Evolutionary conservation across 2,797 vertebrate genomes (phyloP), one percentile per base, ranked within the genome.

Genomic region (Odontamblyopus rebecca): DNA sequence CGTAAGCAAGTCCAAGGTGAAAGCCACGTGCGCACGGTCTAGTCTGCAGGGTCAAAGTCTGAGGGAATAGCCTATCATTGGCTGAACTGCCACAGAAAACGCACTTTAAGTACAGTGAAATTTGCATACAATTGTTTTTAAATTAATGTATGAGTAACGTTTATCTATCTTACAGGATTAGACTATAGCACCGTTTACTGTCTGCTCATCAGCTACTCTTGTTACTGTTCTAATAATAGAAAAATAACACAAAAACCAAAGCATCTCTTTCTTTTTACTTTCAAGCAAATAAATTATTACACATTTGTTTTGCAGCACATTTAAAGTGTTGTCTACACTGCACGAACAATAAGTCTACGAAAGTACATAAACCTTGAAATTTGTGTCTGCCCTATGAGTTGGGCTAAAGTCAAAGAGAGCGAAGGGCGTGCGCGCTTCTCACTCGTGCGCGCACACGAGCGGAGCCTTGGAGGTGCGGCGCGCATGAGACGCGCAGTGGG

Each of bases 401-500:
- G 56, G 74, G 35, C 44, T 78, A 76, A 80, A 89, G 82, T 88
- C 83, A 88, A 80, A 82, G 64, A 62, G 82, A 82, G 77, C 68
- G 60, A 80, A 80, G 82, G 78, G 74, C 76, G 62, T 44, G 59
- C 73, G 30, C 61, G 61, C 69, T 26, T 0, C 23, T 13, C 41
- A 7, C 65, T 16, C 61, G 23, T 72, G 57, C 74, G 60, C 63
- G 64, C 59, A 61, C 68, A 67, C 62, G 65, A 67, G 63, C 74
- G 50, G 62, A 75, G 82, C 90, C 89, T 90, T 90, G 83, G 88
- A 92, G 91, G 86, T 90, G 88, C 89, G 73, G 82, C 67, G 88
- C 88, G 89, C 74, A 88, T 78, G 61, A 85, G 89, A 90, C 85
- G 90, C 77, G 83, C 86, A 67, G 50, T 81, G 81, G 86, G 86